These are phyloP conservation scores for Prunella strophiata DNA, from an alignment of 2,797 vertebrate species.

Conservation along the genomic window DNA sequence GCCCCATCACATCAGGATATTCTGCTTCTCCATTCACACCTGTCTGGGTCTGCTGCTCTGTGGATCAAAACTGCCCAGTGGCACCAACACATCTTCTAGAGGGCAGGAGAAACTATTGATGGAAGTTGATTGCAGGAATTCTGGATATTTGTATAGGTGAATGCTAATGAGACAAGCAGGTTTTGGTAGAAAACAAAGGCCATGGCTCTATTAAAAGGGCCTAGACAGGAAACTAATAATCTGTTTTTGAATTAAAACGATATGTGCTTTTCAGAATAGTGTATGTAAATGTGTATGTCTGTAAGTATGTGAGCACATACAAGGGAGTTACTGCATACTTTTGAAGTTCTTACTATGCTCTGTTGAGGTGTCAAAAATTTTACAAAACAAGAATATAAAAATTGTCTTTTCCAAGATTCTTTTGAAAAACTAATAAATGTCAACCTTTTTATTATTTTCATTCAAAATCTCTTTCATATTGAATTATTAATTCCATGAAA, in stretches of 20 bases:
- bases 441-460: not conserved
- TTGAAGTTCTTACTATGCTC: not conserved
- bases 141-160: not conserved
- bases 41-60: rapidly evolving
- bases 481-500: not conserved
- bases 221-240: not conserved
- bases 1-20: not conserved
- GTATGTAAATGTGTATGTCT: not conserved
- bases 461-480: not conserved
- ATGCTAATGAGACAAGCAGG: not conserved
- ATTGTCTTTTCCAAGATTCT: not conserved
- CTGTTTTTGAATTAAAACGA: not conserved
- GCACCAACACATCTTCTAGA: not conserved
- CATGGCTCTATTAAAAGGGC: not conserved
- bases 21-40: not conserved
- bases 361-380: not conserved
- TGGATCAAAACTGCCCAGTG: not conserved
- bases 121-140: not conserved
- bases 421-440: not conserved
- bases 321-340: not conserved
- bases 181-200: not conserved
- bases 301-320: not conserved
- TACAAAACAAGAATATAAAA: not conserved
- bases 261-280: not conserved
- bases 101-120: rapidly evolving